These are phyloP conservation scores for Lasioglossum oenotherae DNA, from an alignment of 2,888 invertebrate genomes.

Conservation along the genomic window DNA sequence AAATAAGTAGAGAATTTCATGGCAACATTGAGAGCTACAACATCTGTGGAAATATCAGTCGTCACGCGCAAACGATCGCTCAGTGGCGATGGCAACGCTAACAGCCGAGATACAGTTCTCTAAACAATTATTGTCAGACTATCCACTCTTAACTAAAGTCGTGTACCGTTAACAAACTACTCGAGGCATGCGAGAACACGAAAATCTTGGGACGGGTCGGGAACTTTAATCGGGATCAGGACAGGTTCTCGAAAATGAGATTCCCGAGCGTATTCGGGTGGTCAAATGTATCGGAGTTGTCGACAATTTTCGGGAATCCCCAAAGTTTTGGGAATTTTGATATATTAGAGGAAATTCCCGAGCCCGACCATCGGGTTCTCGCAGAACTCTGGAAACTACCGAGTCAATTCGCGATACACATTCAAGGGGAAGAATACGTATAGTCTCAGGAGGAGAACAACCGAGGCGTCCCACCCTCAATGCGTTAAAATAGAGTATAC, in stretches of 20 bases:
- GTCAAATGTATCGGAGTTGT: not conserved
- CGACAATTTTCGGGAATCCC: not conserved
- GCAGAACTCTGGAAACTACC: not conserved
- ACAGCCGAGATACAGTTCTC: not conserved
- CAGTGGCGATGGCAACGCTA: not conserved
- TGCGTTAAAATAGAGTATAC: slow-evolving; percentile 25
- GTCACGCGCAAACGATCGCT: not conserved
- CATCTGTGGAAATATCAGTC: not conserved
- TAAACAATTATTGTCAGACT: slow-evolving; percentile 15
- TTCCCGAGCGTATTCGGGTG: not conserved
- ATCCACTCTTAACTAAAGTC: slow-evolving; percentile 13
- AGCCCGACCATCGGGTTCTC: not conserved
- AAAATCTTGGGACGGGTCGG: not conserved
- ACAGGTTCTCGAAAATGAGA: not conserved
- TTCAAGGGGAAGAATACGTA: not conserved
- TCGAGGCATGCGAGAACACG: not conserved
- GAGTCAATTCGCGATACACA: not conserved
- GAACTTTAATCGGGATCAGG: not conserved
- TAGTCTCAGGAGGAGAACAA: not conserved
- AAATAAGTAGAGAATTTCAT: slow-evolving; percentile 4
- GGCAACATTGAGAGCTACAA: slow-evolving; percentile 16
- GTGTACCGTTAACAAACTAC: not conserved
- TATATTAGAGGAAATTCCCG: not conserved
- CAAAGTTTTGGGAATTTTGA: not conserved
- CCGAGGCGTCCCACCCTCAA: slow-evolving; percentile 28